Evolutionary conservation across 2,797 vertebrate genomes (phyloP).

Genomic region (Centropyge bicolor): DNA sequence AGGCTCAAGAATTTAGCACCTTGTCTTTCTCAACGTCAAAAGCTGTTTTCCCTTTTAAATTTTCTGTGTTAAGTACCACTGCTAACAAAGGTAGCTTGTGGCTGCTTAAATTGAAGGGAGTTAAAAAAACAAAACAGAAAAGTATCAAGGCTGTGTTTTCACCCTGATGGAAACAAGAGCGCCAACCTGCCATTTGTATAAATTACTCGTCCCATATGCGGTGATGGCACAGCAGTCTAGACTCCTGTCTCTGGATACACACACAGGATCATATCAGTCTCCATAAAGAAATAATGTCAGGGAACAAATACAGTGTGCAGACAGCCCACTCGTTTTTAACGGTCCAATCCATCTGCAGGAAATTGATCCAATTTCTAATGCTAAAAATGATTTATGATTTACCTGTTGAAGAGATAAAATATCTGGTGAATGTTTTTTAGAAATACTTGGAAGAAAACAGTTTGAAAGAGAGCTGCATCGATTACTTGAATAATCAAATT

Average conservation of each 20-base stretch:
- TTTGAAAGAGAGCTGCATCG: too few relatives aligned
- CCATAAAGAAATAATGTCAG: slow-evolving; percentile 50
- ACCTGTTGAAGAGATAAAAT: slow-evolving; percentile 28
- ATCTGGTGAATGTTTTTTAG: slow-evolving; percentile 2
- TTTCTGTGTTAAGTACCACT: not conserved
- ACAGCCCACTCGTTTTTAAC: slow-evolving; percentile 29
- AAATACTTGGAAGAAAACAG: slow-evolving; percentile 3
- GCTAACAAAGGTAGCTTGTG: slow-evolving; percentile 43
- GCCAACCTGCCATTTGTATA: slow-evolving; percentile 31
- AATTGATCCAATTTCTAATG: slow-evolving; percentile 44
- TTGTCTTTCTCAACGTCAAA: slow-evolving; percentile 27
- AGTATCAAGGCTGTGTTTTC: slow-evolving; percentile 7
- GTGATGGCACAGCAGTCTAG: slow-evolving; percentile 44
- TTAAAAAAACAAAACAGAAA: slow-evolving; percentile 30
- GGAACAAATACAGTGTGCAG: slow-evolving; percentile 34
- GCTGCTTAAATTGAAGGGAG: slow-evolving; percentile 12
- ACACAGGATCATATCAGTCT: slow-evolving; percentile 48
- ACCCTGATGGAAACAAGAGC: slow-evolving; percentile 3
- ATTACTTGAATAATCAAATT: too few relatives aligned
- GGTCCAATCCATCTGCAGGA: slow-evolving; percentile 38
- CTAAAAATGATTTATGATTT: slow-evolving; percentile 41
- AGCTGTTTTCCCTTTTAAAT: not conserved
- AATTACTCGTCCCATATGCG: slow-evolving; percentile 31
- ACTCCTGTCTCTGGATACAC: slow-evolving; percentile 37
- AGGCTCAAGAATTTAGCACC: slow-evolving; percentile 3